Conservation (phyloP, 2,113 vertebrate species). For the Seriola aureovittata region DNA sequence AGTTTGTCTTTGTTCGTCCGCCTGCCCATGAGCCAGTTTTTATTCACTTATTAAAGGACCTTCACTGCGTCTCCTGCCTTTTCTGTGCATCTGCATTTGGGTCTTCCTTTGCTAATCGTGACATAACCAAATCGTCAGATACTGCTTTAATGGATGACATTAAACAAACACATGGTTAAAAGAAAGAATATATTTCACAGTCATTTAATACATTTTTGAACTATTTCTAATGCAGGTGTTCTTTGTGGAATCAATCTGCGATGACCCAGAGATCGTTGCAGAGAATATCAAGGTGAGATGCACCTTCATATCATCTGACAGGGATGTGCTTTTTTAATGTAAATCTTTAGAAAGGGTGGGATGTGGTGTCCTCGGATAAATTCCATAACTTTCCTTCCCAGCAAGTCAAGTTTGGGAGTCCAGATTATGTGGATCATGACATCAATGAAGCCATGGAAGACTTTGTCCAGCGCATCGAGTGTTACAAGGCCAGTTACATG, state of each 20-base stretch:
- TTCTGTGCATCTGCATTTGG: no score
- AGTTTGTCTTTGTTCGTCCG: no score
- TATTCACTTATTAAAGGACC: no score
- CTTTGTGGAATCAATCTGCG: slow-evolving; percentile 93
- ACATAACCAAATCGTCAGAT: no score
- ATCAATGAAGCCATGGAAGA: slow-evolving; percentile 89
- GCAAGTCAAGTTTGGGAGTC: slow-evolving; percentile 93
- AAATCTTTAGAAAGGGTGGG: not conserved
- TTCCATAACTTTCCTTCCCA: slow-evolving; percentile 53
- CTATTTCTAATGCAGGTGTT: slow-evolving; percentile 85
- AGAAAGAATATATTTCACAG: not conserved
- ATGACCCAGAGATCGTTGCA: slow-evolving; percentile 90
- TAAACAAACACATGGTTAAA: not conserved
- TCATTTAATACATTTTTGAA: not conserved
- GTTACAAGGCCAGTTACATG: slow-evolving; percentile 88
- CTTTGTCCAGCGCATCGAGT: slow-evolving; percentile 90
- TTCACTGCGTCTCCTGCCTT: no score
- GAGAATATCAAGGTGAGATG: slow-evolving; percentile 90
- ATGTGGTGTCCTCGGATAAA: not conserved
- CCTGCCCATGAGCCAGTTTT: no score
- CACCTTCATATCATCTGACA: not conserved
- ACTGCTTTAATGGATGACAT: no score
- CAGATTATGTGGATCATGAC: slow-evolving; percentile 88
- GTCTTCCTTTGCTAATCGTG: no score
- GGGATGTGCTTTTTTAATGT: not conserved